phyloP scores from a whole-genome alignment of 2,888 invertebrate species.

The Hyposoter didymator region DNA sequence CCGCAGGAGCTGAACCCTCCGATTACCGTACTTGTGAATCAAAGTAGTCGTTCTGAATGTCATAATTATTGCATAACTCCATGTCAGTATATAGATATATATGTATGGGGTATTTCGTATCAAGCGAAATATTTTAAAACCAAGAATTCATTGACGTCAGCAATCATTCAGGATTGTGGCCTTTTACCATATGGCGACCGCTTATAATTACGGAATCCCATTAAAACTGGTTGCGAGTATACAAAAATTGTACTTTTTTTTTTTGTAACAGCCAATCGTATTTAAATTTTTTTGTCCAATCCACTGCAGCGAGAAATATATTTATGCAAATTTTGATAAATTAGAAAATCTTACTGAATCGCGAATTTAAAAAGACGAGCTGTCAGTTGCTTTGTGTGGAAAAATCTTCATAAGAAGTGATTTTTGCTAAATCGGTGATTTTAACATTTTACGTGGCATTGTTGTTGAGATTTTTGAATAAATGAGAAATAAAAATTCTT shows the following conservation, averaged over 20 bases:
- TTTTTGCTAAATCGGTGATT: too few species aligned
- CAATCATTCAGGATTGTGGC: background rate
- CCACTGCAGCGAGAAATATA: background rate
- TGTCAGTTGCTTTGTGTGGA: background rate
- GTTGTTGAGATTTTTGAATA: background rate
- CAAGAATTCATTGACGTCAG: conserved; percentile 2
- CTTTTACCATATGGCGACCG: conserved; percentile 7
- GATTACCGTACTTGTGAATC: conserved; percentile 45
- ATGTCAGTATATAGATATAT: conserved; percentile 12
- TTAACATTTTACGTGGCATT: background rate
- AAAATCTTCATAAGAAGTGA: too few species aligned
- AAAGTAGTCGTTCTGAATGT: conserved; percentile 56
- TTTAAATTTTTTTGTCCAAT: background rate
- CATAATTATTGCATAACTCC: conserved; percentile 61
- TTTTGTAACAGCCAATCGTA: background rate
- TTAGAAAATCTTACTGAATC: background rate
- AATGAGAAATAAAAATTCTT: too few species aligned
- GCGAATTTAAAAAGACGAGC: background rate
- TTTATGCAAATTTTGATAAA: background rate
- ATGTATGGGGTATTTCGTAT: background rate
- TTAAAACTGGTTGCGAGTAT: conserved; percentile 6
- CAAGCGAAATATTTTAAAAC: conserved; percentile 4
- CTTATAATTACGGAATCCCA: background rate
- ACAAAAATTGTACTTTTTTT: background rate
- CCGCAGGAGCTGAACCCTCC: conserved; percentile 30